phyloP scores from a whole-genome alignment of 2,888 invertebrate species.

The Drosophila nigricruria region DNA sequence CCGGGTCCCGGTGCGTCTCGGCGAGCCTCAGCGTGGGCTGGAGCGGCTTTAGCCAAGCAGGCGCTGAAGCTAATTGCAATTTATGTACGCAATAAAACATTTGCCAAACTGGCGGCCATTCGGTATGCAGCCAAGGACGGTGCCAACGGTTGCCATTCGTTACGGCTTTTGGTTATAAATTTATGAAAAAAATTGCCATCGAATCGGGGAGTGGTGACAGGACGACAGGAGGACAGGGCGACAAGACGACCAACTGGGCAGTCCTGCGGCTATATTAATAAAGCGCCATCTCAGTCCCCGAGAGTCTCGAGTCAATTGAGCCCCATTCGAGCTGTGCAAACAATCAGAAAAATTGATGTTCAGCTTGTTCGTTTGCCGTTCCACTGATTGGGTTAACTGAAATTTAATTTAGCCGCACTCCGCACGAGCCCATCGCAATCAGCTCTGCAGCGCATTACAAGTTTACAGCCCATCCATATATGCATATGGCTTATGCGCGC shows the following conservation, averaged over 20 bases:
- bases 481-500: conserved; percentile 16
- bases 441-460: conserved; percentile 45
- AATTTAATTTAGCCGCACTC: conserved; percentile 62
- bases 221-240: background rate
- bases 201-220: conserved; percentile 10
- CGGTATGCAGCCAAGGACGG: conserved; percentile 36
- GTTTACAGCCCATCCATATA: conserved; percentile 37
- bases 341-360: conserved; percentile 55
- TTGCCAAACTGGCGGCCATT: conserved; percentile 62
- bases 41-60: conserved; percentile 71
- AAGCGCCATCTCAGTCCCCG: conserved; percentile 38
- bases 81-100: conserved; percentile 80
- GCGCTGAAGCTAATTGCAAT: conserved; percentile 76
- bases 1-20: conserved; percentile 47
- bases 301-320: conserved; percentile 58
- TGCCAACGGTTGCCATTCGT: conserved; percentile 57
- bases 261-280: conserved; percentile 72
- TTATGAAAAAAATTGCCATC: conserved; percentile 69
- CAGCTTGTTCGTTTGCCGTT: conserved; percentile 35
- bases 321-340: conserved; percentile 51
- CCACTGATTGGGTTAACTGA: conserved; percentile 63
- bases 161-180: conserved; percentile 73
- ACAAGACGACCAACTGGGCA: conserved; percentile 20
- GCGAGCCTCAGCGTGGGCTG: conserved; percentile 16
- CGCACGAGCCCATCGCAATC: conserved; percentile 27